Evolutionary conservation across 2,113 vertebrate genomes (phyloP).

Genomic region (Martes martes): DNA sequence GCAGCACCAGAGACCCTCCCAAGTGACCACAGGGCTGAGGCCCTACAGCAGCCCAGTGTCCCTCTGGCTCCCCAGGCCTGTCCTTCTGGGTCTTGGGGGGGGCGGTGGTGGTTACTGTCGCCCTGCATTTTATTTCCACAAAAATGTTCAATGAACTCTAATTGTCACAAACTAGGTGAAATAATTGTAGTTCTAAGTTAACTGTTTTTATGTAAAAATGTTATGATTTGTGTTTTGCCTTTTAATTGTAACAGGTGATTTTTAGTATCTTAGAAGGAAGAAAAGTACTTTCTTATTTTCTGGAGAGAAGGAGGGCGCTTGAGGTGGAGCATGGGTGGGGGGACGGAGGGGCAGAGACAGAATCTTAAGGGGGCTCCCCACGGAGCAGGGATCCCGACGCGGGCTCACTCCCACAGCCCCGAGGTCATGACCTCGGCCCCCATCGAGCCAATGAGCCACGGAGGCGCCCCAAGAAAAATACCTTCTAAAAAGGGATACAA

Average conservation of each 20-base stretch:
- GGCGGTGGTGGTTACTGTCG: accelerated
- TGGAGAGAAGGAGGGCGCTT: neutral
- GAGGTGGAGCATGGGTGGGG: neutral
- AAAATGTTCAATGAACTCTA: neutral
- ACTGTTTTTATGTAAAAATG: neutral
- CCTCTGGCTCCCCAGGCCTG: too few species aligned
- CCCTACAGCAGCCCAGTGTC: too few species aligned
- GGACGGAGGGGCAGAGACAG: neutral
- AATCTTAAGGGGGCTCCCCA: too few species aligned
- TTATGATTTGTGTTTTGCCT: neutral
- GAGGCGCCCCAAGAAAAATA: neutral
- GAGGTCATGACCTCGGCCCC: neutral
- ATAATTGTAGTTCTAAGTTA: neutral
- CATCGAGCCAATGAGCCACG: neutral
- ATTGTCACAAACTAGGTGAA: neutral
- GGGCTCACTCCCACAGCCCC: neutral
- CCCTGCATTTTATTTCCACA: neutral
- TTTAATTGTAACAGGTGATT: neutral
- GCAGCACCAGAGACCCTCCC: neutral
- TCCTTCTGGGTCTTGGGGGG: neutral
- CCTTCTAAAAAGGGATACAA: neutral
- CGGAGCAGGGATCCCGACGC: neutral
- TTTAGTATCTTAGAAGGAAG: neutral
- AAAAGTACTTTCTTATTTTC: neutral
- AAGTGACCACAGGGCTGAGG: too few species aligned